Conservation (phyloP, 2,113 vertebrate genomes). For the Platysteira castanea region DNA sequence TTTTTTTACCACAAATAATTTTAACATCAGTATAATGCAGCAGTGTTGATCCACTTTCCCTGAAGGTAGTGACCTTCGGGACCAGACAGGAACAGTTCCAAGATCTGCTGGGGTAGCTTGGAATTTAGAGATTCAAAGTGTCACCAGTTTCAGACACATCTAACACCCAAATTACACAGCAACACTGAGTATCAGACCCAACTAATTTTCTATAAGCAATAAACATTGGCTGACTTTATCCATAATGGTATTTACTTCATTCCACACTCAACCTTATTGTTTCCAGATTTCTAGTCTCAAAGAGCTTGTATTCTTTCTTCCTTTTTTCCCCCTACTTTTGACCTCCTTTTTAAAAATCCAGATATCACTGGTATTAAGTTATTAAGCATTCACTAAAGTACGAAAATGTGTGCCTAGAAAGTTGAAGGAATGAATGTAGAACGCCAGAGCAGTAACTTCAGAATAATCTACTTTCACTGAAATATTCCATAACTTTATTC, state of each 20-base stretch:
- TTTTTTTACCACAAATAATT: background rate
- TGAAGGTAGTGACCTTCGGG: background rate
- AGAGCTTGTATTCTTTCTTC: background rate
- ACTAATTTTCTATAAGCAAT: background rate
- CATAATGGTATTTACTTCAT: background rate
- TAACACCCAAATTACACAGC: background rate
- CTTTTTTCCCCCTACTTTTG: background rate
- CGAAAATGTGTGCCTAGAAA: rapidly evolving
- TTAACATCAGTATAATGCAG: background rate
- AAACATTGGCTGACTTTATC: background rate
- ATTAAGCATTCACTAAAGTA: background rate
- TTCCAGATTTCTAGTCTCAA: background rate
- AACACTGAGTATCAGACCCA: background rate
- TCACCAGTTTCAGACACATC: background rate
- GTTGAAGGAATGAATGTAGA: background rate
- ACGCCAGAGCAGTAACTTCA: background rate
- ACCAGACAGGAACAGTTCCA: background rate
- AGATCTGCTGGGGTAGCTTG: background rate
- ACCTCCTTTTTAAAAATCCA: background rate
- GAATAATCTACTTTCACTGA: background rate
- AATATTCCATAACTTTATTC: background rate
- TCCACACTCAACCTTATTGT: background rate
- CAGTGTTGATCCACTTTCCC: background rate
- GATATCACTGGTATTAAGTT: background rate
- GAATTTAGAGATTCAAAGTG: background rate